These are phyloP conservation scores for Argynnis bischoffii DNA, from an alignment of 2,888 invertebrate genomes.

Conservation along the genomic window DNA sequence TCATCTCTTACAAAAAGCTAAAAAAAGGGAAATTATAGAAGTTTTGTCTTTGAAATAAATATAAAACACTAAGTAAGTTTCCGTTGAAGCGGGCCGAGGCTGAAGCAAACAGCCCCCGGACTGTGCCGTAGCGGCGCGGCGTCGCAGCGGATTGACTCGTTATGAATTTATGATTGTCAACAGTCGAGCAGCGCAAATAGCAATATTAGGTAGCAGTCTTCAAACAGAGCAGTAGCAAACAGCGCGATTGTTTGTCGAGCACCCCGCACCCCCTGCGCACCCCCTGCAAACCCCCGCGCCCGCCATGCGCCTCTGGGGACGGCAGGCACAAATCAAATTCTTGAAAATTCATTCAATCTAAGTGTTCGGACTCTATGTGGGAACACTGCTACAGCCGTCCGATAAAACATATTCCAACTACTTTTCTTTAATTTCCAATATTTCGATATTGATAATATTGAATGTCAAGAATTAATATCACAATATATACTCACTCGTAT, in stretches of 20 bases:
- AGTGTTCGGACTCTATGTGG: slow-evolving; percentile 26
- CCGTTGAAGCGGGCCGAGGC: background rate
- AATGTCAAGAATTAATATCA: background rate
- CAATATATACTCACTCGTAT: no score
- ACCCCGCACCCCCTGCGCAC: slow-evolving; percentile 21
- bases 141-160: slow-evolving; percentile 32
- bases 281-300: slow-evolving; percentile 13
- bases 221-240: slow-evolving; percentile 43
- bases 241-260: slow-evolving; percentile 42
- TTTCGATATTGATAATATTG: background rate
- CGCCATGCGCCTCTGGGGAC: slow-evolving; percentile 30
- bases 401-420: background rate
- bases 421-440: background rate
- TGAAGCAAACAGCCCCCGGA: slow-evolving; percentile 23
- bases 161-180: slow-evolving; percentile 46
- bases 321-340: slow-evolving; percentile 43
- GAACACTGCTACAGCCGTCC: slow-evolving; percentile 9
- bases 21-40: no score
- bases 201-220: slow-evolving; percentile 42
- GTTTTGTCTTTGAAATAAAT: background rate
- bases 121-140: slow-evolving; percentile 6
- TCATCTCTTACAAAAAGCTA: background rate
- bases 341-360: slow-evolving; percentile 37
- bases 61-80: slow-evolving; percentile 12
- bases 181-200: slow-evolving; percentile 41